Conservation (phyloP, 2,888 invertebrate species). For the Anorthoa munda region DNA sequence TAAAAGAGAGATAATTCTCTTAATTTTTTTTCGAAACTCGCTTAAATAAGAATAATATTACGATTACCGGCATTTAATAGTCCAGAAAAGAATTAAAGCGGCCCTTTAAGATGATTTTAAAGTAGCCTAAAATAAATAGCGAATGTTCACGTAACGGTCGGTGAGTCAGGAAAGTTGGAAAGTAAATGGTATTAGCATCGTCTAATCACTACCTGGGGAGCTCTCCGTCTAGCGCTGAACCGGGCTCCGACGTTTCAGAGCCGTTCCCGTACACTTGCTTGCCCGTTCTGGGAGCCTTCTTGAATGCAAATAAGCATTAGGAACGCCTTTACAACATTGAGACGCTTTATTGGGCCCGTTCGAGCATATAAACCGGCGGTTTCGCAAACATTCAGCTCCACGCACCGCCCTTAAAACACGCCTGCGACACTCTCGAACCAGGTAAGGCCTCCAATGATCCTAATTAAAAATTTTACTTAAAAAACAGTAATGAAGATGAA, state of each 20-base stretch:
- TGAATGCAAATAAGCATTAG: conserved; percentile 90
- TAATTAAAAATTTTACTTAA: conserved; percentile 66
- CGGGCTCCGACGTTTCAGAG: conserved; percentile 76
- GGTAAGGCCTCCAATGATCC: conserved; percentile 61
- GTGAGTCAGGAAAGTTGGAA: conserved; percentile 88
- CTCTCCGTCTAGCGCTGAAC: conserved; percentile 82
- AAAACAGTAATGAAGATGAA: conserved; percentile 73
- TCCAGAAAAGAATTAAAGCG: conserved; percentile 71
- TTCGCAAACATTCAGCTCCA: conserved; percentile 79
- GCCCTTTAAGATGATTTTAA: conserved; percentile 84
- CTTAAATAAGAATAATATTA: conserved; percentile 65
- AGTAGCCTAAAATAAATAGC: conserved; percentile 86
- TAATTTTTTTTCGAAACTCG: conserved; percentile 30
- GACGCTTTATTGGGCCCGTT: conserved; percentile 88
- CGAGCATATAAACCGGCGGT: conserved; percentile 83
- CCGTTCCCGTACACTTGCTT: conserved; percentile 86
- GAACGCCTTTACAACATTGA: conserved; percentile 88
- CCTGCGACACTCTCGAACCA: conserved; percentile 60
- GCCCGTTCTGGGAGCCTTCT: conserved; percentile 86
- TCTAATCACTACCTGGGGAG: conserved; percentile 90
- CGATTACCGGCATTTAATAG: conserved; percentile 63
- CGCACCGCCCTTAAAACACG: conserved; percentile 73
- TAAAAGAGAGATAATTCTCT: conserved; percentile 23
- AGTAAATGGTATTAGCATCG: conserved; percentile 90
- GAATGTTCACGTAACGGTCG: conserved; percentile 86